Percentiles rank a stretch among this genome's conserved stretches.
These are phyloP conservation scores for Falco punctatus DNA, from an alignment of 2,113 vertebrate species.

Conservation along the genomic window DNA sequence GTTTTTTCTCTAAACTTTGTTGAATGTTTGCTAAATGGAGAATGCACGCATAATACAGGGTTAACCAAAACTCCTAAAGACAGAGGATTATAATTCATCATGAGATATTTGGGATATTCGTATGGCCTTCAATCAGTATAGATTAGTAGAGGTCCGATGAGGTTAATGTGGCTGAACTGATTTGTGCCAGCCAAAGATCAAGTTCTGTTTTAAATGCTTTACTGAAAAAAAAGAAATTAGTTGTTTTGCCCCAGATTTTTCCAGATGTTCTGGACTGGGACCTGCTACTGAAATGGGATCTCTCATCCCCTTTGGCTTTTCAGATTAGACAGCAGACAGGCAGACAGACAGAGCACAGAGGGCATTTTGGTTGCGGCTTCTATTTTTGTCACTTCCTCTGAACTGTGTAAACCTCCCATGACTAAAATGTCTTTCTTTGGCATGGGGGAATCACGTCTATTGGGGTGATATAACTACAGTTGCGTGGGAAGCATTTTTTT, in stretches of 20 bases:
- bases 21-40: background rate
- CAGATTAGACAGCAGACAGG: slow-evolving; percentile 14
- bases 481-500: slow-evolving; percentile 24
- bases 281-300: slow-evolving; percentile 22
- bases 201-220: background rate
- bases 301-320: background rate
- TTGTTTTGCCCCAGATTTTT: background rate
- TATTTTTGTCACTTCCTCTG: slow-evolving; percentile 48
- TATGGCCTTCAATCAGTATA: background rate
- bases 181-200: background rate
- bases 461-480: slow-evolving; percentile 6
- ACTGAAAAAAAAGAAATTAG: slow-evolving; percentile 10
- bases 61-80: background rate
- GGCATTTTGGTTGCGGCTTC: background rate
- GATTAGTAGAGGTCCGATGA: background rate
- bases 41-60: background rate
- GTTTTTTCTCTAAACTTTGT: background rate
- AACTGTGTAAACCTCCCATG: background rate
- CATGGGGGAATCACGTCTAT: fast-evolving
- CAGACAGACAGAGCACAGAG: background rate
- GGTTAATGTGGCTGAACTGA: slow-evolving; percentile 46
- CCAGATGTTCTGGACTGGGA: slow-evolving; percentile 10
- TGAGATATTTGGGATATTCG: background rate
- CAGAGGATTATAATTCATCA: background rate
- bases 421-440: background rate